phyloP scores from a whole-genome alignment of 2,888 invertebrate genomes.

The Slavum lentiscoides region DNA sequence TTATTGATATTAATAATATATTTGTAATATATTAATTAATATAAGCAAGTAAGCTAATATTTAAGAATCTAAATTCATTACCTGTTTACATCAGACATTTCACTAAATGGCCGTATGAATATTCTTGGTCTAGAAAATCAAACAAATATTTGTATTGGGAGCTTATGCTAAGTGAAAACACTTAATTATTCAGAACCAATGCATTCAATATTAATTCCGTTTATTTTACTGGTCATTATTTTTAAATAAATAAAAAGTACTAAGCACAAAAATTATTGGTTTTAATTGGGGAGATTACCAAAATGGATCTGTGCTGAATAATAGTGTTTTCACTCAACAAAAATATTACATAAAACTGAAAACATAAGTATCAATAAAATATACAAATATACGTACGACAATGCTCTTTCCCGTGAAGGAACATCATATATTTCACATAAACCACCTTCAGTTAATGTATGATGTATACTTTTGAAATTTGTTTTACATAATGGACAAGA shows the following conservation, averaged over 20 bases:
- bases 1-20: too few relatives aligned
- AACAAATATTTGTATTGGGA: neutral
- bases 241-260: too few relatives aligned
- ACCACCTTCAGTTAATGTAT: conserved; percentile 3
- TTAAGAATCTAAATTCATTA: neutral
- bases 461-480: neutral
- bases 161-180: too few relatives aligned
- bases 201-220: neutral
- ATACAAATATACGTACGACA: neutral
- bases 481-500: conserved; percentile 46
- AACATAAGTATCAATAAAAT: neutral
- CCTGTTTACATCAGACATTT: conserved; percentile 16
- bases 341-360: too few relatives aligned
- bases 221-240: too few relatives aligned
- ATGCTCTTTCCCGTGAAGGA: neutral
- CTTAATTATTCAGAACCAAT: neutral
- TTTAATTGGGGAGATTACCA: too few relatives aligned
- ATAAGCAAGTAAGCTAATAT: too few relatives aligned
- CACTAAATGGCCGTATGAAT: neutral
- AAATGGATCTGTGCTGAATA: too few relatives aligned
- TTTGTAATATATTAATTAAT: too few relatives aligned
- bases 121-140: conserved; percentile 24
- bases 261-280: too few relatives aligned
- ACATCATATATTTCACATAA: conserved; percentile 4
- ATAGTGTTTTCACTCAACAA: too few relatives aligned